Evolutionary conservation across 23 tunicate species (phyloP), one percentile per base, ranked within the genome.

Genomic region (Corella eumyota): DNA sequence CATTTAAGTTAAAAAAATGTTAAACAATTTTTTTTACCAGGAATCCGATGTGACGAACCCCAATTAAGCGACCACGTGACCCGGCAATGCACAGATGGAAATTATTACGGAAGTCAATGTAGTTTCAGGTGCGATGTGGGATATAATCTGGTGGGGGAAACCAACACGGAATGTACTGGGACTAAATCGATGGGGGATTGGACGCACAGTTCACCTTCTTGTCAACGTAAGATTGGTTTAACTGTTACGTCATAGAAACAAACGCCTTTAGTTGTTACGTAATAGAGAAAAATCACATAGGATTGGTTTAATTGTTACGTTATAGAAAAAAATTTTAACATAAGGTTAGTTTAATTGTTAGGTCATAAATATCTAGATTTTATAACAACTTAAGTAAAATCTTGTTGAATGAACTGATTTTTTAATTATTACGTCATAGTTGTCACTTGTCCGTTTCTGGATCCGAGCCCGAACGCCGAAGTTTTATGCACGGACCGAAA

Each of bases 111-210:
- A 2, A 75, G 85, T 34, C 67, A 50, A 30, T 92, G 98, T 60
- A 52, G 37, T 13, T 92, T 81, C 40, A 34, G 56, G 11, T 92
- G 98, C 69, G 81, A 73, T 25, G 52, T 36, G 5, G 98, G 98
- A 0, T 77, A 69, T 72, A 50, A 72, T 32, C 15, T 76, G 50
- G 50, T 36, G 4, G 93, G 98, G 19, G 72, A 67, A 28, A 5
- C 27, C 0, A 56, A 27, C 3, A 30, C 79, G 0, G 68, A 27
- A 0, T 92, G 98, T 76, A 67, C 60, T 5, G 88, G 96, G 2
- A 36, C 31, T 31, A 28, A 31, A 9, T 66, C 81, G 0, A 77
- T 77, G 32, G 96, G 80, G 6, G 61, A 17, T 53, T 88, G 96
- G 96, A 62, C 88, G 11, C 48, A 64, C 25, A 21, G 32, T 5